Evolutionary conservation across 2,888 invertebrate genomes (phyloP).

Genomic region (Synergus gifuensis): DNA sequence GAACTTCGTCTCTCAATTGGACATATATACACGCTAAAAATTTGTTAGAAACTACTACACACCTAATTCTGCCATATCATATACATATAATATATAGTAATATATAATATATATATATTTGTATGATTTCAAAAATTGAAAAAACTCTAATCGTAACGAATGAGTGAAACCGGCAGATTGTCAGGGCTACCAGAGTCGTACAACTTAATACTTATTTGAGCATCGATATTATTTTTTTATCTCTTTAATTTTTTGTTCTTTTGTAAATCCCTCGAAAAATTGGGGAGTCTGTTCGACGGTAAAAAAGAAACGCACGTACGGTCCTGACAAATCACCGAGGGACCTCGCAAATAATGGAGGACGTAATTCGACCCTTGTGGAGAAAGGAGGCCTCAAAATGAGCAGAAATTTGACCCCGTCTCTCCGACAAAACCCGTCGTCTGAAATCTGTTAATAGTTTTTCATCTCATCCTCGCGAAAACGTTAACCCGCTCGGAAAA

Average conservation of each 20-base stretch:
- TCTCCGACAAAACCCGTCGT: conserved; percentile 33
- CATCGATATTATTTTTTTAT: conserved; percentile 52
- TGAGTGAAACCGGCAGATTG: conserved; percentile 54
- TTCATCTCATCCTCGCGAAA: conserved; percentile 17
- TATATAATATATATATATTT: conserved; percentile 60
- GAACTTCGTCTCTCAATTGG: conserved; percentile 67
- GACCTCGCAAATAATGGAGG: conserved; percentile 60
- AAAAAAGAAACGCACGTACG: conserved; percentile 45
- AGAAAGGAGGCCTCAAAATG: conserved; percentile 52
- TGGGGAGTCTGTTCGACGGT: conserved; percentile 4
- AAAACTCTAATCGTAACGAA: conserved; percentile 72
- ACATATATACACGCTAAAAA: conserved; percentile 75
- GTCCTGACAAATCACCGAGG: conserved; percentile 49
- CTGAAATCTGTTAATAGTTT: conserved; percentile 38
- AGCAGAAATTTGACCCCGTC: conserved; percentile 39
- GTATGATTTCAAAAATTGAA: conserved; percentile 68
- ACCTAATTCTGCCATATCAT: conserved; percentile 64
- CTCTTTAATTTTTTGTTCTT: conserved; percentile 43
- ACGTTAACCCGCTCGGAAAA: conserved; percentile 14
- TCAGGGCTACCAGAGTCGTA: conserved; percentile 46
- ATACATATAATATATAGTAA: conserved; percentile 57
- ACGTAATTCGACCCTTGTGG: conserved; percentile 59
- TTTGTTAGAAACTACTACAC: conserved; percentile 75
- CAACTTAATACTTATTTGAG: conserved; percentile 63
- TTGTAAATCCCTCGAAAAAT: conserved; percentile 37